Evolutionary conservation across 2,888 invertebrate species (phyloP), one percentile per base, ranked within the genome.

Genomic region (Lordiphosa andalusiaca): DNA sequence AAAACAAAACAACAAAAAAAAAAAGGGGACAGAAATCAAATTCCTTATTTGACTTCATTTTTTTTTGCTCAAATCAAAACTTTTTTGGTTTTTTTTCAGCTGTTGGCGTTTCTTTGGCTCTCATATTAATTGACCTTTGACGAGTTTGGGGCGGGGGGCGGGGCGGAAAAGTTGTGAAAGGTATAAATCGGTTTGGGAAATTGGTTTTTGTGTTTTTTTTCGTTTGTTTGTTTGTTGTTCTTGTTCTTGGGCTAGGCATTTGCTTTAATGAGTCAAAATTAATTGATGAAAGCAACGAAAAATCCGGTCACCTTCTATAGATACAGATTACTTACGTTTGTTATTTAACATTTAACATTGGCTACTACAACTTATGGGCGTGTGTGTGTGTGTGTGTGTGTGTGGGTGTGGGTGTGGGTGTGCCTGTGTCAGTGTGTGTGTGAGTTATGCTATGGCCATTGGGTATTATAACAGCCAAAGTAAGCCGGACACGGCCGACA

Each of bases 391-490:
- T 55, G n/a, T 39, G 55, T 39, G 44, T 39, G 13, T 40, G 39
- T 53, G 48, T 44, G 25, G 44, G 50, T 42, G 40, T 37, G 23
- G 50, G 41, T 40, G n/a, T n/a, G n/a, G n/a, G n/a, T n/a, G n/a
- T n/a, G n/a, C n/a, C n/a, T n/a, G n/a, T 19, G 19, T 39, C 41
- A 38, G 6, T 48, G 51, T 47, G 40, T 37, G 23, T 53, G 41
- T 44, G 33, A 25, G 44, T 47, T 46, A 10, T 48, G 51, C 47
- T 9, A 33, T 36, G 19, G 23, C 36, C 41, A 23, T 44, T 73
- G 54, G 71, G 72, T 88, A 87, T 88, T 88, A 87, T 87, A 88
- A 89, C 71, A 86, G 86, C 73, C 73, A 54, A 56, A 75, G 77
- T 80, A 88, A 82, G 78, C 82, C 86, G 75, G 86, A 77, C 73